These are phyloP conservation scores for Cliona cf. orientalis DNA, from an alignment of 37 sponge, comb jelly and placozoan genomes.

Conservation along the genomic window DNA sequence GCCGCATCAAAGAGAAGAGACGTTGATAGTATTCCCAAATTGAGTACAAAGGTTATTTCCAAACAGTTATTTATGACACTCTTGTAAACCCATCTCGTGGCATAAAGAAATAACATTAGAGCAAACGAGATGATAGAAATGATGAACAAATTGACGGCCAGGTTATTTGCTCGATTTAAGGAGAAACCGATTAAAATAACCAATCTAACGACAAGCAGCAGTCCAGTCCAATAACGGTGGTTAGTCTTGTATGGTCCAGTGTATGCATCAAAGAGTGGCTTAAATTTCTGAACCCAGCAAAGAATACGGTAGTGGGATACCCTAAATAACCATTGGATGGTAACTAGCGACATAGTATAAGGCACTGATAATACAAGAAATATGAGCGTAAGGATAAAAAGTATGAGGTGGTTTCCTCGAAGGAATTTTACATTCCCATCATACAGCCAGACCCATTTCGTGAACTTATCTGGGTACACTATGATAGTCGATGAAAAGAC, in stretches of 20 bases:
- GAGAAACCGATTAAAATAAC: neutral
- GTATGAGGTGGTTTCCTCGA: neutral
- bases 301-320: neutral
- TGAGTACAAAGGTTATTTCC: neutral
- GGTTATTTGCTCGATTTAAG: neutral
- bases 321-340: neutral
- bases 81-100: neutral
- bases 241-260: too few relatives aligned
- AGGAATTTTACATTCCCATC: constrained; percentile 24
- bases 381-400: neutral
- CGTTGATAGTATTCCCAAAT: neutral
- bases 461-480: neutral
- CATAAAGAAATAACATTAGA: neutral
- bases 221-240: too few relatives aligned
- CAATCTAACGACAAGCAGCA: too few relatives aligned
- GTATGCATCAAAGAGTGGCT: constrained; percentile 11
- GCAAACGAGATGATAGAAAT: neutral
- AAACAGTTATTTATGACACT: neutral
- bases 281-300: neutral
- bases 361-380: neutral
- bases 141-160: neutral
- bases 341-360: neutral
- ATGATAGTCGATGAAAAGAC: neutral
- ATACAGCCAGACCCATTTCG: constrained; percentile 4
- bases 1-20: neutral